phyloP scores from a whole-genome alignment of 1,140 invertebrate species.

The Cotesia vestalis region DNA sequence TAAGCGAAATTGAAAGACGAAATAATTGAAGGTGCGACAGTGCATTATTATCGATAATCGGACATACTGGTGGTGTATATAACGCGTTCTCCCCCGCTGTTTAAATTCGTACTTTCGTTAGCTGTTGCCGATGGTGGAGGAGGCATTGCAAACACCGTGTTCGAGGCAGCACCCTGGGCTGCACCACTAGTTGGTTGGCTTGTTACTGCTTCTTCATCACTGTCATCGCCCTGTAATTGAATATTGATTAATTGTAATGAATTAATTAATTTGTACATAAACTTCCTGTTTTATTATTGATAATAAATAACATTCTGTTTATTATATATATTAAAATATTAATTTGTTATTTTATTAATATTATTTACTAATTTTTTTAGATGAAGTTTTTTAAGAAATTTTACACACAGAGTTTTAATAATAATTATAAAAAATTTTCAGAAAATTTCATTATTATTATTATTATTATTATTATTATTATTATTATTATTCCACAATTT shows the following conservation, averaged over 20 bases:
- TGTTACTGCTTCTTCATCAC: conserved; percentile 33
- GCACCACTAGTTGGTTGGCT: conserved; percentile 33
- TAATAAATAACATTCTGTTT: neutral
- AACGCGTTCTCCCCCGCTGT: conserved; percentile 33
- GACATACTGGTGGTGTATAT: conserved; percentile 36
- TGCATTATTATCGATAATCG: conserved; percentile 25
- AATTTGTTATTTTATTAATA: too few species aligned
- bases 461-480: too few species aligned
- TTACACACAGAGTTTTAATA: too few species aligned
- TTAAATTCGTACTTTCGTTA: conserved; percentile 37
- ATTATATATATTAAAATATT: too few species aligned
- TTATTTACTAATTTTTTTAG: too few species aligned
- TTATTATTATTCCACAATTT: too few species aligned
- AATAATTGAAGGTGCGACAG: neutral
- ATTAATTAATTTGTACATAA: neutral
- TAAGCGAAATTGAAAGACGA: neutral
- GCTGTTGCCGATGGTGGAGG: conserved; percentile 30
- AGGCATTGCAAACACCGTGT: conserved; percentile 36
- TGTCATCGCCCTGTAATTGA: conserved; percentile 29
- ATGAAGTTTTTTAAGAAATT: too few species aligned
- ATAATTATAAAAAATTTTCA: too few species aligned
- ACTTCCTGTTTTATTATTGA: neutral
- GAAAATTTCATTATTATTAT: too few species aligned
- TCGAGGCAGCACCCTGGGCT: conserved; percentile 25
- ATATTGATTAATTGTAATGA: neutral